These are phyloP conservation scores for Heterotis niloticus DNA, from an alignment of 2,113 vertebrate genomes.

Conservation along the genomic window DNA sequence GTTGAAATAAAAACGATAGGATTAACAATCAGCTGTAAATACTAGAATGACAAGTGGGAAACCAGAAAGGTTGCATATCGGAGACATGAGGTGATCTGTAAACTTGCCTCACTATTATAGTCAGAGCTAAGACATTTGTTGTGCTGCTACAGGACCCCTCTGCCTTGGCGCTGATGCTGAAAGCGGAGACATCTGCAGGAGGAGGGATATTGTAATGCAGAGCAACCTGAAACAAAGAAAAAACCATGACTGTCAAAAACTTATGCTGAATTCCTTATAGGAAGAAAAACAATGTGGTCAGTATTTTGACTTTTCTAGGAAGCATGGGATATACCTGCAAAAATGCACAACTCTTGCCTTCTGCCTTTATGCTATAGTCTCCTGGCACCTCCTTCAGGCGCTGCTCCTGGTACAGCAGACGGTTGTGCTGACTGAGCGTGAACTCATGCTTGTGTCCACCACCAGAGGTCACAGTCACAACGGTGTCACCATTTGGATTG, in stretches of 20 bases:
- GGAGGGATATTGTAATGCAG: constrained; percentile 64
- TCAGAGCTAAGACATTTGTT: constrained; percentile 36
- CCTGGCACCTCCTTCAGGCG: constrained; percentile 60
- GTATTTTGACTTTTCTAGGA: neutral
- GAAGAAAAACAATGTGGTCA: neutral
- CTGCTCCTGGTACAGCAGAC: constrained; percentile 72
- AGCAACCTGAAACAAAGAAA: constrained; percentile 52
- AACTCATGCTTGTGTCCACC: constrained; percentile 61
- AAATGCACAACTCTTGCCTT: constrained; percentile 67
- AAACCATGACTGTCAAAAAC: neutral
- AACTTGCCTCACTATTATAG: constrained; percentile 45
- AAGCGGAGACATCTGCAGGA: constrained; percentile 51
- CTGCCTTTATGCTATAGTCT: constrained; percentile 59
- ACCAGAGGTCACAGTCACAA: constrained; percentile 60
- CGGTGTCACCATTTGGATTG: constrained; percentile 37
- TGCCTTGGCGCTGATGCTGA: constrained; percentile 43
- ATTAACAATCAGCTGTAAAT: too few species aligned
- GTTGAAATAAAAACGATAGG: too few species aligned
- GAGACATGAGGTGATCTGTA: neutral
- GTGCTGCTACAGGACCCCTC: constrained; percentile 41
- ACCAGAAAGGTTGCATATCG: neutral
- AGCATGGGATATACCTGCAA: constrained; percentile 60
- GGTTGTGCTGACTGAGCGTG: constrained; percentile 62
- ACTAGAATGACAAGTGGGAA: neutral
- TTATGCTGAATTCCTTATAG: too few species aligned